Evolutionary conservation across 1,140 invertebrate genomes (phyloP).

Genomic region (Pseudobourletiella spinata): DNA sequence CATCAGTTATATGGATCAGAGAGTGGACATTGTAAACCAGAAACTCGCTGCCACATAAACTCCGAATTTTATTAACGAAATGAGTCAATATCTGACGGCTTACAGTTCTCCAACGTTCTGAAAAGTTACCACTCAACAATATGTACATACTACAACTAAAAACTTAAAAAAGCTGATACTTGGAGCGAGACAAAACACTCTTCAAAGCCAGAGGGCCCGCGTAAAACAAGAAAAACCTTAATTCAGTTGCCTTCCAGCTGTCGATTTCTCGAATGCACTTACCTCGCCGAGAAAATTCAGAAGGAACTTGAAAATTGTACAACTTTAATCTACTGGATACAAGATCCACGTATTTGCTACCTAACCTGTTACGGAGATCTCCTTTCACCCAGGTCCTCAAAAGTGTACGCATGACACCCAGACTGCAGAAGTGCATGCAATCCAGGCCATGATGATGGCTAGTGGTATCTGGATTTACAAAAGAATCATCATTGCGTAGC

Average conservation of each 20-base stretch:
- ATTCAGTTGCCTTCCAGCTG: conserved; percentile 30
- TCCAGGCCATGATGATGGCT: conserved; percentile 32
- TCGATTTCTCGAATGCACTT: conserved; percentile 18
- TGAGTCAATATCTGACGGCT: conserved; percentile 1
- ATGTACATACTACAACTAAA: conserved; percentile 26
- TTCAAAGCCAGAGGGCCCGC: conserved; percentile 25
- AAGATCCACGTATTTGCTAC: background rate
- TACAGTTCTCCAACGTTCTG: background rate
- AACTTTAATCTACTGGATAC: conserved; percentile 17
- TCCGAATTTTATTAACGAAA: background rate
- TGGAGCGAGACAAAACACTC: background rate
- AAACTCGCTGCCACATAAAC: conserved; percentile 10
- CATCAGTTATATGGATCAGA: conserved; percentile 40
- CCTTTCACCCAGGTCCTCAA: conserved; percentile 15
- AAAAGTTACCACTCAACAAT: background rate
- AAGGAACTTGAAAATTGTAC: conserved; percentile 9
- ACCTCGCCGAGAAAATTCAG: conserved; percentile 30
- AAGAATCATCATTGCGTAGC: background rate
- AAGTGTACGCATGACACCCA: conserved; percentile 33
- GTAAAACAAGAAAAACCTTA: conserved; percentile 31
- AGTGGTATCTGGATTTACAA: background rate
- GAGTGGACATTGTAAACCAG: conserved; percentile 42
- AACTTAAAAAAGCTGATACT: conserved; percentile 18
- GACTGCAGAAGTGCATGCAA: conserved; percentile 33
- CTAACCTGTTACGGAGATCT: conserved; percentile 5